A percentile compares a stretch with the other conserved stretches of the same genome.
These are phyloP conservation scores for Tiphia femorata DNA, from an alignment of 2,888 invertebrate genomes.

Conservation along the genomic window DNA sequence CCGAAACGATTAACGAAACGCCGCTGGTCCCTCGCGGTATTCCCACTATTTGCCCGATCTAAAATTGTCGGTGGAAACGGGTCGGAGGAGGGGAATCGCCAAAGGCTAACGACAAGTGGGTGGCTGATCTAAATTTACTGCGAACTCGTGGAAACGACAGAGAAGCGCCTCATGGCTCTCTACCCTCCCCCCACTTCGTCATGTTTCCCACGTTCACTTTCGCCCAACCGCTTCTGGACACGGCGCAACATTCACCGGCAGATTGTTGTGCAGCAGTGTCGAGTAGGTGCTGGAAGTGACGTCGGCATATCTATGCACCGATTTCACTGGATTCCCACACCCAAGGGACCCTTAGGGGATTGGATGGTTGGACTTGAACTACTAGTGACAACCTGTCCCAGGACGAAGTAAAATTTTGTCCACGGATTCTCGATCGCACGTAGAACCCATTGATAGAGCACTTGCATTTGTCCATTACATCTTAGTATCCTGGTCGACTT, in stretches of 20 bases:
- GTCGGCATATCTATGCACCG: constrained; percentile 50
- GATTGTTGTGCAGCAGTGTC: constrained; percentile 41
- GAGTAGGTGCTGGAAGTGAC: constrained; percentile 46
- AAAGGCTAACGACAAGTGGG: constrained; percentile 43
- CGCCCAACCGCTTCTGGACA: constrained; percentile 32
- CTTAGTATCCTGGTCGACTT: too few relatives aligned
- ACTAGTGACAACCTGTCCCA: too few relatives aligned
- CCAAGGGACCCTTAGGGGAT: too few relatives aligned
- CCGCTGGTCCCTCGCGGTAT: constrained; percentile 6
- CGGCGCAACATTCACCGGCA: constrained; percentile 50
- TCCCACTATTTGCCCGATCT: constrained; percentile 28
- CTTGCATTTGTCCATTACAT: too few relatives aligned
- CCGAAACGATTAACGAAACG: constrained; percentile 43
- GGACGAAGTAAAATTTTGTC: too few relatives aligned
- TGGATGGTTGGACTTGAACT: too few relatives aligned
- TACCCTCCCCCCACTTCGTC: too few relatives aligned
- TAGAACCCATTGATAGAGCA: too few relatives aligned
- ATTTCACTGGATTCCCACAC: too few relatives aligned
- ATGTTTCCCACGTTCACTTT: too few relatives aligned
- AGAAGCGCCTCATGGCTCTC: too few relatives aligned
- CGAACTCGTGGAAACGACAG: constrained; percentile 46
- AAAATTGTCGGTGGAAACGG: constrained; percentile 41
- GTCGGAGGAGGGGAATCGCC: constrained; percentile 34
- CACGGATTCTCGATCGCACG: too few relatives aligned
- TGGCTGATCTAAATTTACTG: constrained; percentile 51